Evolutionary conservation across 2,113 vertebrate species (phyloP), one percentile per base, ranked within the genome.

Genomic region (Peromyscus polionotus): DNA sequence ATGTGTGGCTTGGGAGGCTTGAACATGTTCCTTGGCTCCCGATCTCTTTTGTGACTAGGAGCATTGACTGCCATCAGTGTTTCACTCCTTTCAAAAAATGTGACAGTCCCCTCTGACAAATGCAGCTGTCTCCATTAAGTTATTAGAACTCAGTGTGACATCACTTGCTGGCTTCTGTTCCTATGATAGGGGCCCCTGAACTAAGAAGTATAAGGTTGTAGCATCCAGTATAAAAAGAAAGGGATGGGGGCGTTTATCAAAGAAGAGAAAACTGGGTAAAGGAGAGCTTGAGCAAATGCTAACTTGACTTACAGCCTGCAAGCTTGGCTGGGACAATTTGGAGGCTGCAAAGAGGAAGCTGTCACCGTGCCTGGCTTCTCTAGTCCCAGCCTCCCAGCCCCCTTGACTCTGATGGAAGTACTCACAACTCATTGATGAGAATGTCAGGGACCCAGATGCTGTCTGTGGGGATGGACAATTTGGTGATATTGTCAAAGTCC

Each of bases 361-460:
- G 0, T 3, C 28, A 16, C 0, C 0, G 0, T 11, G 0, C 9
- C 10, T 6, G 5, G 59, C 22, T 61, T 65, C 73, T 67, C 17
- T n/a, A 3, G 20, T 13, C 36, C 39, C 1, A 31, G 12, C 70
- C 48, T 73, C 31, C 75, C 1, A 3, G 22, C 7, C 0, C 0
- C 24, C 87, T 24, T 8, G 48, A 11, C 0, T 1, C 0, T 4
- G 26, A 22, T 0, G 1, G 9, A 39, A 45, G 4, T 28, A 99
- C 99, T 99, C 98, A 99, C 99, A 99, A 99, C 97, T 99, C 99
- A 0, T 99, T 99, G 98, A 99, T 99, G 98, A 99, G 99, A 96
- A 99, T 99, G 98, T 99, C 99, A 0, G 99, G 99, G 79, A 99
- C 99, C 99, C 99, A 99, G 94, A 99, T 98, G 91, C 99, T 99